Evolutionary conservation across 2,888 invertebrate species (phyloP).

Genomic region (Meiosimyza decipiens): DNA sequence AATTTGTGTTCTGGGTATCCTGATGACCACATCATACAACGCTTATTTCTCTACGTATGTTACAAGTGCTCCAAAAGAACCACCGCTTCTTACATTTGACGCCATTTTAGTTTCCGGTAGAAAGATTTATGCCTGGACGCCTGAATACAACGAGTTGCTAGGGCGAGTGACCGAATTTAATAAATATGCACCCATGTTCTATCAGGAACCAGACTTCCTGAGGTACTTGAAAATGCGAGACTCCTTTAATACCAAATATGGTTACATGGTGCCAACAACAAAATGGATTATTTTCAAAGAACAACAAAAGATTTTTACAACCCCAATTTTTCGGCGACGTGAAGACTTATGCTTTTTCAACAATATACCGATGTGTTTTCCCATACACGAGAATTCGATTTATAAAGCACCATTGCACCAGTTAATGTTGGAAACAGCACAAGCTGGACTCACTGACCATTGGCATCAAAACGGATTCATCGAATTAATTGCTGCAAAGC

Average conservation of each 20-base stretch:
- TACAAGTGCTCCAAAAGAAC: slow-evolving; percentile 54
- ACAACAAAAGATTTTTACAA: slow-evolving; percentile 57
- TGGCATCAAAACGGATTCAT: slow-evolving; percentile 51
- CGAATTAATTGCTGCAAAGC: slow-evolving; percentile 53
- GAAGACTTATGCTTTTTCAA: slow-evolving; percentile 55
- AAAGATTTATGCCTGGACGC: slow-evolving; percentile 49
- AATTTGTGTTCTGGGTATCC: slow-evolving; percentile 57
- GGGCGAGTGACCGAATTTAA: slow-evolving; percentile 37
- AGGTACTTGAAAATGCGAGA: slow-evolving; percentile 52
- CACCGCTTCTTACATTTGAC: slow-evolving; percentile 49
- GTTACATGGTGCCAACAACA: slow-evolving; percentile 51
- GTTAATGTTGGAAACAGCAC: slow-evolving; percentile 51
- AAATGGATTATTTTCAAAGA: slow-evolving; percentile 55
- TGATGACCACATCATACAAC: slow-evolving; percentile 59
- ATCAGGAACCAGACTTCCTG: slow-evolving; percentile 45
- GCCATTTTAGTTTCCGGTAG: slow-evolving; percentile 51
- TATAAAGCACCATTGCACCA: slow-evolving; percentile 48
- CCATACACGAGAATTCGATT: slow-evolving; percentile 57
- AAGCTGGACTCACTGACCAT: slow-evolving; percentile 47
- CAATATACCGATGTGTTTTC: slow-evolving; percentile 55
- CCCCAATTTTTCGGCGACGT: slow-evolving; percentile 53
- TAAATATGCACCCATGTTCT: slow-evolving; percentile 54
- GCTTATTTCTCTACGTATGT: slow-evolving; percentile 59
- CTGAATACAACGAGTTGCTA: slow-evolving; percentile 51
- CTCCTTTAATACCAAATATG: slow-evolving; percentile 51